Base-by-base conservation (phyloP, 2,888 invertebrate genomes). In the Amphiduros pacificus region DNA sequence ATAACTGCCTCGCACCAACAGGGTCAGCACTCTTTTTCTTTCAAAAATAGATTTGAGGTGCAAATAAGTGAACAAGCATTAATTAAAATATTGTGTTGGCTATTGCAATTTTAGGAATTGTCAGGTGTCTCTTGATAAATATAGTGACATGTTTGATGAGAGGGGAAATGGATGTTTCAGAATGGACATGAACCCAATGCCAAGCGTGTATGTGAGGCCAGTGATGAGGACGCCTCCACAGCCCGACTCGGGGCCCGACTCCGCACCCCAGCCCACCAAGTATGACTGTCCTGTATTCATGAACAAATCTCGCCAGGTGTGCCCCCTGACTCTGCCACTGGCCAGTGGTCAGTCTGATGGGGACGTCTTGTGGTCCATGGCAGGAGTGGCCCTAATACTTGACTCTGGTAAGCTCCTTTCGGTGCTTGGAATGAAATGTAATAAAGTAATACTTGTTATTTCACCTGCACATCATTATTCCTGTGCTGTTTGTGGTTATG, bases 281-380 rank as follows among this genome's bases (percentile, higher is more conserved):
- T 78, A 75, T 53, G 57, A 72, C 31, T 77, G 79, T 56, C 79
- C 80, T 26, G 72, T 79, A 14, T 80, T 69, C 67, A 77, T 78
- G 70, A 79, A 79, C 64, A 77, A 72, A 71, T 75, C 77, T 56
- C 73, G 79, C 3, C 77, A 79, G 62, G 74, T 77, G 29, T 63
- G 70, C 32, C 69, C 74, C 26, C 66, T 71, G 14, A 64, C 65
- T 9, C 61, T 80, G 20, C 73, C 74, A 6, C 65, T 79, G 31
- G 71, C 72, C 62, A 74, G 74, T 61, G 62, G 65, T 6, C 72
- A 77, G 11, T 65, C 68, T 3, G 73, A 75, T 28, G 68, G 69
- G 11, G n/a, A n/a, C n/a, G n/a, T n/a, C n/a, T n/a, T n/a, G n/a
- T 80, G 78, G 77, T 67, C 66, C 5, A 65, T 75, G 28, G 61